Conservation (phyloP, 2,113 vertebrate genomes). For the Aphyosemion australe region DNA sequence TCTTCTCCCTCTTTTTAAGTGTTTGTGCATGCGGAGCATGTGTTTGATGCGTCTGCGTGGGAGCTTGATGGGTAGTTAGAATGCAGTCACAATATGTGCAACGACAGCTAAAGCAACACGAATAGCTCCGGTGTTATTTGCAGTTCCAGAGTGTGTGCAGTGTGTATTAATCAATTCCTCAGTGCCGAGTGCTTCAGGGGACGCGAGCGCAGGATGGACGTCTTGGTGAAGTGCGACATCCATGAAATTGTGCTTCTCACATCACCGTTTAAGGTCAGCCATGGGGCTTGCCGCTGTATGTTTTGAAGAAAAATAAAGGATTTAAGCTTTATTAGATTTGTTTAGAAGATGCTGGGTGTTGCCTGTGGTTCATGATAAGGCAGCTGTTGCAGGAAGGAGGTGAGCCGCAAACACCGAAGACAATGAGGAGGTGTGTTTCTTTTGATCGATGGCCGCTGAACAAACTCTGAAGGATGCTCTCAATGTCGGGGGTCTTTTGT, state of each 20-base stretch:
- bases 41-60: constrained; percentile 47
- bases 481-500: constrained; percentile 46
- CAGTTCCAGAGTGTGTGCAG: constrained; percentile 4
- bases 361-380: not conserved
- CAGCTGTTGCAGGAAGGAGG: not conserved
- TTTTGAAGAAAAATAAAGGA: constrained; percentile 18
- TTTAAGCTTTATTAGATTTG: constrained; percentile 18
- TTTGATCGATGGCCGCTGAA: constrained; percentile 25
- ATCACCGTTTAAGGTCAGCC: constrained; percentile 50
- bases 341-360: constrained; percentile 11
- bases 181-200: constrained; percentile 42
- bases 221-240: constrained; percentile 39
- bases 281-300: constrained; percentile 22
- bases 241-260: constrained; percentile 67
- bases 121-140: constrained; percentile 29
- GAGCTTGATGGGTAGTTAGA: constrained; percentile 58
- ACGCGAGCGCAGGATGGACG: constrained; percentile 41
- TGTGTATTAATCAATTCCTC: constrained; percentile 50
- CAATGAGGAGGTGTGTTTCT: constrained; percentile 9
- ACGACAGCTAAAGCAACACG: constrained; percentile 37
- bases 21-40: not conserved
- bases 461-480: constrained; percentile 37
- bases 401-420: constrained; percentile 3
- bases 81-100: constrained; percentile 44
- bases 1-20: constrained; percentile 12